phyloP scores from a whole-genome alignment of 2,113 vertebrate species.

The Cochlearius cochlearius region DNA sequence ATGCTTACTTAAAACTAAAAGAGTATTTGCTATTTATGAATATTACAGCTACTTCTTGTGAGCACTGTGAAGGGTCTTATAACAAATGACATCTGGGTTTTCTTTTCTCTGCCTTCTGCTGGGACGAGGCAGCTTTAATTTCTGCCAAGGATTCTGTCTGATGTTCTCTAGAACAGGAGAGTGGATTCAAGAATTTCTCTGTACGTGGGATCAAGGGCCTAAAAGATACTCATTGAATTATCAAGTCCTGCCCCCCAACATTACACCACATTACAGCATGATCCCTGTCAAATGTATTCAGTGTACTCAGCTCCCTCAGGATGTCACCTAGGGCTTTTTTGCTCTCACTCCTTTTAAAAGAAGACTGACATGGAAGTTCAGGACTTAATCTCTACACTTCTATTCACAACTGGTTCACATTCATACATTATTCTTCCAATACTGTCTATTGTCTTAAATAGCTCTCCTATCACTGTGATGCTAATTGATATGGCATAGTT shows the following conservation, averaged over 20 bases:
- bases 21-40: neutral
- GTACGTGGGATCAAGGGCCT: neutral
- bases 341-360: neutral
- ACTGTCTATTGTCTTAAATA: neutral
- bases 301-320: neutral
- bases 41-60: neutral
- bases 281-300: neutral
- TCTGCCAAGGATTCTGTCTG: neutral
- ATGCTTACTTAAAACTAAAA: neutral
- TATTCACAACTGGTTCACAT: neutral
- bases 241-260: neutral
- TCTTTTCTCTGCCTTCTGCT: neutral
- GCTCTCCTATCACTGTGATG: neutral
- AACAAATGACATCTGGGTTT: neutral
- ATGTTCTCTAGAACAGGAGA: neutral
- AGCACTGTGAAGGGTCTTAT: neutral
- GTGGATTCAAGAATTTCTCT: neutral
- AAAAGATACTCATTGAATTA: neutral
- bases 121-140: neutral
- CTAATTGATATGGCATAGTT: neutral
- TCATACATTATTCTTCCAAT: neutral
- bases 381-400: neutral
- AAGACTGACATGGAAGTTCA: neutral
- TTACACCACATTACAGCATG: neutral
- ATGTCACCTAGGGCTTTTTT: neutral